Evolutionary conservation across 2,113 vertebrate species (phyloP).

Genomic region (Lipotes vexillifer): DNA sequence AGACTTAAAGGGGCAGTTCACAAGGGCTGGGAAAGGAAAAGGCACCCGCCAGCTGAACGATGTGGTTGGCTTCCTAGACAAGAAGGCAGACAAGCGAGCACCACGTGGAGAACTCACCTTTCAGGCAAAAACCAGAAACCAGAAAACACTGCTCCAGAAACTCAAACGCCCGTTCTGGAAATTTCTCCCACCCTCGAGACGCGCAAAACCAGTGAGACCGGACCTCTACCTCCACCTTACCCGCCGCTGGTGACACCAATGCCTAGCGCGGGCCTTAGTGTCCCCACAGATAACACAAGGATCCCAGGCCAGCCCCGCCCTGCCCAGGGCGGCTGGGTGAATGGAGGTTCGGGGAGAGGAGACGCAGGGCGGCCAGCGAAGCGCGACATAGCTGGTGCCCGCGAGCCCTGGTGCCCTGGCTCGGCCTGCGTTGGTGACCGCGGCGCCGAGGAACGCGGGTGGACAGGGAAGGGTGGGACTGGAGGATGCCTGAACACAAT

Average conservation of each 20-base stretch:
- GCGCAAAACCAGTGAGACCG: rapidly evolving
- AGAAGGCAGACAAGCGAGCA: not conserved
- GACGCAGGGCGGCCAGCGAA: no score
- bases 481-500: not conserved
- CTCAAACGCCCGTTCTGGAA: not conserved
- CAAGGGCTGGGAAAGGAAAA: not conserved
- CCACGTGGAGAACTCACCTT: not conserved
- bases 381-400: rapidly evolving
- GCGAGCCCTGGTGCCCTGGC: not conserved
- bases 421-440: rapidly evolving
- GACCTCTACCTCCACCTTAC: rapidly evolving
- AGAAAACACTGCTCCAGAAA: not conserved
- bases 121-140: not conserved
- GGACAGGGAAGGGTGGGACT: no score
- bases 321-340: rapidly evolving
- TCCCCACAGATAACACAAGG: rapidly evolving
- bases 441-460: rapidly evolving
- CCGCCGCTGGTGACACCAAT: rapidly evolving
- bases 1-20: not conserved
- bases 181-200: not conserved
- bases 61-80: not conserved
- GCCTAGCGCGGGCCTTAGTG: not conserved
- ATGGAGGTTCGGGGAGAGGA: not conserved
- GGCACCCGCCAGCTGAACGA: not conserved
- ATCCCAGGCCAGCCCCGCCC: no score